Base-by-base conservation (phyloP, 2,113 vertebrate genomes). In the Anoura caudifer region DNA sequence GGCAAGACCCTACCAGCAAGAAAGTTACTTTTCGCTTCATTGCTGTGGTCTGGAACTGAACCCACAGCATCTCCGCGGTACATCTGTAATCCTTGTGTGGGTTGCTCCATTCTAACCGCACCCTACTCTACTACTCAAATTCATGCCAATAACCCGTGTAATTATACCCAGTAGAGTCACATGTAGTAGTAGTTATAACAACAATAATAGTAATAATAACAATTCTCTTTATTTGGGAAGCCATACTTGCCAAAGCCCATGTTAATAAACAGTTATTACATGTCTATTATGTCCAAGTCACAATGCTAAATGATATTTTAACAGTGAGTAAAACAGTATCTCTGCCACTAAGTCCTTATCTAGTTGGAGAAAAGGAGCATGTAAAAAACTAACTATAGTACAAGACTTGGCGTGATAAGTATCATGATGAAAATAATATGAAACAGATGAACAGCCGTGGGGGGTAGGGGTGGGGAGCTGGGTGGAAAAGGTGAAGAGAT, bases 201-300 rank as follows among this genome's bases (percentile, higher is more conserved):
- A 80, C 26, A 95, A 36, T 36, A 86, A 45, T 26, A 56, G 28
- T 63, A 63, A 63, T 85, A 65, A 61, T 76, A 87, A 87, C 76
- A 41, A 83, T 83, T 94, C 43, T 59, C 15, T 76, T 76, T 82
- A 93, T 84, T 76, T 94, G 52, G 19, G 89, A 96, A 94, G 65
- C n/a, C 94, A 38, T 85, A 87, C 36, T 72, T 85, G 24, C 76
- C 52, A 63, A 70, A 80, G 19, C 22, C 50, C 52, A 56, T 92
- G 86, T 65, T 36, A 94, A 87, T 77, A 95, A 96, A 95, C 36
- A 92, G 33, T 92, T 89, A 81, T 54, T 93, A 94, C 1, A 4
- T 90, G 24, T 76, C 56, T 92, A 50, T 90, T 95, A 87, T 72
- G 61, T 69, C 88, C 33, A 84, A 50, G 61, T 90, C 90, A 87